Evolutionary conservation across 2,888 invertebrate species (phyloP).

Genomic region (Augiades crinisus): DNA sequence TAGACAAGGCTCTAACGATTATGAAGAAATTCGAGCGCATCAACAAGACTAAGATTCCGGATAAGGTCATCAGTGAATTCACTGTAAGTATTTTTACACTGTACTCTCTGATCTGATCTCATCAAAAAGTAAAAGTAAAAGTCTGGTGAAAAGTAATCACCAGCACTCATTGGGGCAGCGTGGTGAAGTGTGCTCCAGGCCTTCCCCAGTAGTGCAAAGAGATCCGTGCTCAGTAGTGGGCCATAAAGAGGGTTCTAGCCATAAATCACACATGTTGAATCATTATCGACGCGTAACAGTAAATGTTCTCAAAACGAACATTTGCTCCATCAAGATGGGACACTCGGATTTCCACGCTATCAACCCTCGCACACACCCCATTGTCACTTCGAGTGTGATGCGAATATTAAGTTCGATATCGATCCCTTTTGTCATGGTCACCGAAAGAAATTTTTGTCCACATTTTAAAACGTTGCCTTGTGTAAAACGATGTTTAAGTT

Average conservation of each 20-base stretch:
- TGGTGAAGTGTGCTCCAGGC: too few relatives aligned
- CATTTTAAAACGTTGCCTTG: too few relatives aligned
- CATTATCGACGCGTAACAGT: too few relatives aligned
- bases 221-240: too few relatives aligned
- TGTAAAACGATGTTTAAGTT: too few relatives aligned
- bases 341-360: conserved; percentile 9
- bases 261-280: too few relatives aligned
- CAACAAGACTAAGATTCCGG: conserved; percentile 88
- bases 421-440: conserved; percentile 7
- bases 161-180: too few relatives aligned
- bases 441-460: too few relatives aligned
- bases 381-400: conserved; percentile 7
- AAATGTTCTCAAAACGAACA: background rate
- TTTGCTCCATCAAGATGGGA: background rate
- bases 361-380: conserved; percentile 7
- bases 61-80: conserved; percentile 87
- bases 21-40: conserved; percentile 90
- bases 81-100: conserved; percentile 80
- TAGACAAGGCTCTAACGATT: conserved; percentile 89
- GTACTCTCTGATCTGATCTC: background rate
- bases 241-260: too few relatives aligned
- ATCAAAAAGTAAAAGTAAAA: background rate
- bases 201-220: too few relatives aligned
- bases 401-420: conserved; percentile 16
- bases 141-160: too few relatives aligned